Percentiles rank a stretch among this genome's conserved stretches.
Conservation (phyloP, 2,113 vertebrate genomes). For the sheep (Ovis aries) region DNA sequence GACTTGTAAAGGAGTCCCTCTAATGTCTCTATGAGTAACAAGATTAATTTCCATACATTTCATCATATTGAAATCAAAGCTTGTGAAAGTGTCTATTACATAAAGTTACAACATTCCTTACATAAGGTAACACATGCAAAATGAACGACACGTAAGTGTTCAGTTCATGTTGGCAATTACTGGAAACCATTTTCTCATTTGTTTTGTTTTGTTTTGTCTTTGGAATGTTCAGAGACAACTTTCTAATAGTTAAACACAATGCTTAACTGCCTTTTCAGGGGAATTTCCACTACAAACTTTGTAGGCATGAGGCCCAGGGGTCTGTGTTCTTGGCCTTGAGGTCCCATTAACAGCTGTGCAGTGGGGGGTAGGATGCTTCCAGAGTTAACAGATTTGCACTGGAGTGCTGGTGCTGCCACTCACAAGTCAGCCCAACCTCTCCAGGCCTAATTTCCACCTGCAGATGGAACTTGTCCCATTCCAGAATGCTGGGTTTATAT, state of each 20-base stretch:
- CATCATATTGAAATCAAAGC: not conserved
- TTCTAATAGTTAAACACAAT: not conserved
- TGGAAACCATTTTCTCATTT: not conserved
- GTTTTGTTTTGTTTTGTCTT: not conserved
- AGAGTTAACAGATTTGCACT: not conserved
- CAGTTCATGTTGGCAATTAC: not conserved
- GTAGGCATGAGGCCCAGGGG: not conserved
- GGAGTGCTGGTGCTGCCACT: not conserved
- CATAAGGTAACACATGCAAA: not conserved
- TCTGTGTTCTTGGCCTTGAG: not conserved
- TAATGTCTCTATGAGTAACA: not conserved
- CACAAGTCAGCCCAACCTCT: not conserved
- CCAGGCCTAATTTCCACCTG: not conserved
- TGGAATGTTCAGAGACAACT: not conserved
- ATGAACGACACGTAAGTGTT: not conserved
- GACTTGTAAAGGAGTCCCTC: not conserved
- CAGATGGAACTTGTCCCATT: not conserved
- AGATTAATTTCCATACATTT: not conserved
- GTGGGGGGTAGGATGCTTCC: not conserved
- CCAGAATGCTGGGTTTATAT: not conserved
- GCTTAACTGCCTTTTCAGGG: not conserved
- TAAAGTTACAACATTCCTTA: not conserved
- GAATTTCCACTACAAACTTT: not conserved
- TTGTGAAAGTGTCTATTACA: not conserved
- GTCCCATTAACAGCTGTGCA: not conserved